phyloP scores from a whole-genome alignment of 1,140 invertebrate species.

The Drosophila parvula region DNA sequence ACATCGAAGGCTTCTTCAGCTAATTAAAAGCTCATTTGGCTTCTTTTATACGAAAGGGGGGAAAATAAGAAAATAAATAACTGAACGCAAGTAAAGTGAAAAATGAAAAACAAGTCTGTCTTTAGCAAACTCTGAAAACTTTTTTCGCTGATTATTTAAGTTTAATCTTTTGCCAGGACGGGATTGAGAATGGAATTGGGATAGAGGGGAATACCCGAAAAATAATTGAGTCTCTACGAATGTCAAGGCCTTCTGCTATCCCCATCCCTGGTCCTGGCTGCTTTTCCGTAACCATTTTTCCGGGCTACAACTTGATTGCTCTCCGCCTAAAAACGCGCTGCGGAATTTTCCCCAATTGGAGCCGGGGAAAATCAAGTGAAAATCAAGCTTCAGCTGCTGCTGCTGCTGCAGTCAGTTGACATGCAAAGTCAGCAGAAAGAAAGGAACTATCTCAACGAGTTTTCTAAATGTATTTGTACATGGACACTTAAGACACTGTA shows the following conservation, averaged over 20 bases:
- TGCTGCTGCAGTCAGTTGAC: conserved; percentile 42
- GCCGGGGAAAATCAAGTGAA: conserved; percentile 35
- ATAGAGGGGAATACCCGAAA: conserved; percentile 10
- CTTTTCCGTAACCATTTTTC: conserved; percentile 12
- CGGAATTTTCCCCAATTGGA: conserved; percentile 14
- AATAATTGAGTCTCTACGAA: conserved; percentile 48
- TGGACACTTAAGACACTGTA: conserved; percentile 7
- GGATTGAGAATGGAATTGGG: not conserved
- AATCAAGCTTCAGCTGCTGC: conserved; percentile 32
- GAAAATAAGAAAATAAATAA: not conserved
- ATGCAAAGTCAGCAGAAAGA: conserved; percentile 65
- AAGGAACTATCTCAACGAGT: conserved; percentile 35
- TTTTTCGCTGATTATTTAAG: conserved; percentile 54
- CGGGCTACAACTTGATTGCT: conserved; percentile 37
- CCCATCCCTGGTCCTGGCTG: not conserved
- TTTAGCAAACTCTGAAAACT: not conserved
- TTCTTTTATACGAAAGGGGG: conserved; percentile 23
- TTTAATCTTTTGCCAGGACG: conserved; percentile 36
- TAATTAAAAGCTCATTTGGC: conserved; percentile 63
- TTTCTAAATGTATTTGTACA: conserved; percentile 9
- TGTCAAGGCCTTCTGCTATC: conserved; percentile 37
- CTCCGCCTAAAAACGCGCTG: conserved; percentile 31
- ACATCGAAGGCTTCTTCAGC: conserved; percentile 49
- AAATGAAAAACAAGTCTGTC: conserved; percentile 2
- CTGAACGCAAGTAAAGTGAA: not conserved